These are phyloP conservation scores for Sprattus sprattus DNA, from an alignment of 2,113 vertebrate genomes.

Conservation along the genomic window DNA sequence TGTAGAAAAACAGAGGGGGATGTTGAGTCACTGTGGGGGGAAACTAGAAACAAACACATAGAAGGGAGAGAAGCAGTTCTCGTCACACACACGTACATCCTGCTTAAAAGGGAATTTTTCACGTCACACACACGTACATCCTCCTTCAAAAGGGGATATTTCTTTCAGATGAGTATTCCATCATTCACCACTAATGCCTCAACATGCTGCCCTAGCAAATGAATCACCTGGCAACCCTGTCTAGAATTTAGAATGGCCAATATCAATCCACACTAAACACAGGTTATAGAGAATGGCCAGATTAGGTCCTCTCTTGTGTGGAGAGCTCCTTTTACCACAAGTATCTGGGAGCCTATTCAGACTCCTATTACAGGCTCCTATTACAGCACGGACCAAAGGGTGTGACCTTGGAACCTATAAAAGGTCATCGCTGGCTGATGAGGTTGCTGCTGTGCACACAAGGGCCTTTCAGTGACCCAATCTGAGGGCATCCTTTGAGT, in stretches of 20 bases:
- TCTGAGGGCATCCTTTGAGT: not conserved
- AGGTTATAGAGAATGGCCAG: not conserved
- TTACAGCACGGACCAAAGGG: constrained; percentile 10
- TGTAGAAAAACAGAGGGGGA: not conserved
- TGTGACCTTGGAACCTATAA: constrained; percentile 7
- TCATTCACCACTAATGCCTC: not conserved
- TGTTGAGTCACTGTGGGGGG: not conserved
- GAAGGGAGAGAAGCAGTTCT: not conserved
- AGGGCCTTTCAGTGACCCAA: not conserved
- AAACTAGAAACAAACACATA: not conserved
- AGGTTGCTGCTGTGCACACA: not conserved
- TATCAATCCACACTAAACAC: not conserved
- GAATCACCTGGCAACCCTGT: not conserved
- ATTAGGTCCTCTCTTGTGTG: not conserved
- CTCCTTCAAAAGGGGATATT: too few relatives aligned
- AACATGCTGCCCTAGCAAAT: not conserved
- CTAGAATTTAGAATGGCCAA: not conserved
- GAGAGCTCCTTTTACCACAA: not conserved
- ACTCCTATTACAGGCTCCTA: not conserved
- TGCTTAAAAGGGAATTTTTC: not conserved
- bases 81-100: not conserved
- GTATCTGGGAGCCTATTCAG: not conserved
- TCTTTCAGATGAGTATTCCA: not conserved
- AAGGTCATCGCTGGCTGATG: constrained; percentile 7
- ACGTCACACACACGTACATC: not conserved